Evolutionary conservation across 2,888 invertebrate species (phyloP), one percentile per base, ranked within the genome.

Genomic region (Leptothorax acervorum): DNA sequence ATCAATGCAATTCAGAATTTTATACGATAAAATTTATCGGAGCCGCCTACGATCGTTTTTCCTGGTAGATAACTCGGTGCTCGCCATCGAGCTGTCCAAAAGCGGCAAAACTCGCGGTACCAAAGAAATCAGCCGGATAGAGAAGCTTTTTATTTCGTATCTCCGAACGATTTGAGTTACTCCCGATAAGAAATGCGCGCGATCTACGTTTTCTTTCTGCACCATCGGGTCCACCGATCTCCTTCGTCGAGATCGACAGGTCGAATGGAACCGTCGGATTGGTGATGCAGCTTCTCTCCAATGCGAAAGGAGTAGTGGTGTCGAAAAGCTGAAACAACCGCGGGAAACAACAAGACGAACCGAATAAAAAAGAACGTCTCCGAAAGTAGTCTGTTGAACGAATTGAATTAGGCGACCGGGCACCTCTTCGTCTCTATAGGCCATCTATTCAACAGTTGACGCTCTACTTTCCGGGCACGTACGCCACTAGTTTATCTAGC

Each of bases 361-460:
- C 53, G 63, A 45, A 65, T 31, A 71, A 51, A 75, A 71, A 78
- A 88, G 60, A 90, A 86, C 83, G 53, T 63, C 79, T 71, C 70
- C 62, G 71, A 85, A 85, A 92, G 92, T 92, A 91, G 92, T 93
- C 92, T 90, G 82, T 89, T 85, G 12, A 31, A 86, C 86, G 88
- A 93, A 93, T 93, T 88, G 92, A 94, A 93, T 93, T 92, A 92
- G 90, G 83, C 86, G 91, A 75, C 70, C 92, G 92, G 92, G 93
- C 23, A 23, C 23, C 91, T 92, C 90, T 89, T 90, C 92, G 92
- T 92, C 87, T 88, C 87, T 88, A 89, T 86, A 90, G 91, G 89
- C 89, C 86, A 88, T 90, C 89, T 88, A 93, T 93, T 93, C 92
- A 93, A 92, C 92, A 92, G 93, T 92, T 92, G 90, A 91, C 88